These are phyloP conservation scores for Drosophila orena DNA, from an alignment of 1,140 invertebrate species.

Conservation along the genomic window DNA sequence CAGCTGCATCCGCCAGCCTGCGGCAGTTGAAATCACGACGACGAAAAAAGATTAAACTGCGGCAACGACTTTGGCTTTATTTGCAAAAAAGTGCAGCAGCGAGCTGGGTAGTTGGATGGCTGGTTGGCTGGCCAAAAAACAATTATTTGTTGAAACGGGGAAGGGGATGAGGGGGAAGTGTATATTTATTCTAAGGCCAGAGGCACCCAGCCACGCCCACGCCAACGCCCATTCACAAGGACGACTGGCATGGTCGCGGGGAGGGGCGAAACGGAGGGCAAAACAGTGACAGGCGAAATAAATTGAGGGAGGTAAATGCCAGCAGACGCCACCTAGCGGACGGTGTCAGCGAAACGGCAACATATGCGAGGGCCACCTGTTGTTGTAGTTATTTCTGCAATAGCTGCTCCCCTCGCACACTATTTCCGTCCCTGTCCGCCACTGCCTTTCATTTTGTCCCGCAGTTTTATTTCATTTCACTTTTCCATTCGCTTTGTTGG, in stretches of 20 bases:
- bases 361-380: constrained; percentile 58
- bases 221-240: not conserved
- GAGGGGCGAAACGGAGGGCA: not conserved
- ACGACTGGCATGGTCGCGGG: not conserved
- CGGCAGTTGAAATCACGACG: constrained; percentile 47
- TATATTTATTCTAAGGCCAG: constrained; percentile 76
- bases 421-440: constrained; percentile 54
- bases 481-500: constrained; percentile 44
- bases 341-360: constrained; percentile 24
- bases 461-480: constrained; percentile 68
- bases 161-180: constrained; percentile 19
- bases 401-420: constrained; percentile 47
- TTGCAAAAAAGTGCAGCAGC: constrained; percentile 52
- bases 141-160: constrained; percentile 72
- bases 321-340: constrained; percentile 54
- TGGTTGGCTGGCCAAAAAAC: constrained; percentile 70
- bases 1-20: constrained; percentile 27
- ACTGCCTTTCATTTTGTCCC: constrained; percentile 48
- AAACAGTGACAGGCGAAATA: constrained; percentile 51
- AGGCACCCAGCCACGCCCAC: constrained; percentile 5
- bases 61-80: constrained; percentile 65
- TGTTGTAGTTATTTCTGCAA: constrained; percentile 41
- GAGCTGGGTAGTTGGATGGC: constrained; percentile 17
- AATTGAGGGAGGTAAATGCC: constrained; percentile 63
- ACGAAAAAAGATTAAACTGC: constrained; percentile 65